Conservation (phyloP, 2,113 vertebrate species). For the Quiscalus mexicanus region DNA sequence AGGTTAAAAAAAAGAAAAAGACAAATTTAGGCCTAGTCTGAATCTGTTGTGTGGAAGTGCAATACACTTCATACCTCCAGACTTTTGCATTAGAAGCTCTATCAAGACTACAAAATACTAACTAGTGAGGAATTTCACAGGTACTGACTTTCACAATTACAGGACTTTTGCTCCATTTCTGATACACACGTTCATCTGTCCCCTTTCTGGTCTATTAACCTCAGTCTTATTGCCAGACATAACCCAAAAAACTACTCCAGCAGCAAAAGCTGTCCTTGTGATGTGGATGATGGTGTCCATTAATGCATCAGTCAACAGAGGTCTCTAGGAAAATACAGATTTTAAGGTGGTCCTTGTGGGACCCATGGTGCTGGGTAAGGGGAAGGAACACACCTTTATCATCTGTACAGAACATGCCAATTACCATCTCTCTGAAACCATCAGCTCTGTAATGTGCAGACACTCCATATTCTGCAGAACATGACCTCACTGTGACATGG, state of each 20-base stretch:
- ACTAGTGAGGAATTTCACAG: background rate
- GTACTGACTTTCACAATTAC: background rate
- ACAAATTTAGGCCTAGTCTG: background rate
- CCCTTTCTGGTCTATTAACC: background rate
- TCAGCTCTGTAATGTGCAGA: background rate
- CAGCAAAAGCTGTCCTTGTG: background rate
- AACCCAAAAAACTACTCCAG: background rate
- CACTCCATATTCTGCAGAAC: background rate
- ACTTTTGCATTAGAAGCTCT: background rate
- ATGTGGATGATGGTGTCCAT: background rate
- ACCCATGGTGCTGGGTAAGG: background rate
- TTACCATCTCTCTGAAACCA: background rate
- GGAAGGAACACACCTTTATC: background rate
- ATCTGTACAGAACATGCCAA: background rate
- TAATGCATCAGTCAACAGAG: background rate
- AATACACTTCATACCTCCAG: background rate
- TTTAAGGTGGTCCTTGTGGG: background rate
- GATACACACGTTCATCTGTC: background rate
- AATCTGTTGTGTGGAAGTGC: background rate
- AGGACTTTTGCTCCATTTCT: background rate
- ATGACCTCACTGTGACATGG: background rate
- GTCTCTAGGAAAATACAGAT: background rate
- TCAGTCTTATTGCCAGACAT: background rate
- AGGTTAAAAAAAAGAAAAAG: background rate
- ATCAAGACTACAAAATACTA: background rate